Evolutionary conservation across 2,888 invertebrate genomes (phyloP), one percentile per base, ranked within the genome.

Genomic region (Hartigia nigra): DNA sequence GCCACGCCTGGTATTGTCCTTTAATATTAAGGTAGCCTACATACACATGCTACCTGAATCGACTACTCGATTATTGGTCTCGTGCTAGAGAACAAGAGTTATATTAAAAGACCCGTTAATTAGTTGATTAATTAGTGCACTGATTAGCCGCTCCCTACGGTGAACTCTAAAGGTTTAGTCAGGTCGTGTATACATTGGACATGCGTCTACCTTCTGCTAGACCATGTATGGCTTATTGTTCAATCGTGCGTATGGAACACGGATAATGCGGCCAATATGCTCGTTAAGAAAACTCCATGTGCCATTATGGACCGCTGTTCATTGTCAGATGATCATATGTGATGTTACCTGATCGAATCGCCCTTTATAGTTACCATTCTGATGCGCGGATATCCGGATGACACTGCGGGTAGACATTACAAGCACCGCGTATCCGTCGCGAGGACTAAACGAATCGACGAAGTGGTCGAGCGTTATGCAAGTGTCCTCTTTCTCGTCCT

Each of bases 401-500:
- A 23, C 23, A 23, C 14, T 55, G 55, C 55, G 55, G 23, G 23
- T 9, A 5, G 55, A 55, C 23, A 3, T 55, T 23, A 23, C 23
- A 9, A 55, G 55, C 55, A 55, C 23, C 23, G 55, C 55, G 55
- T 55, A 23, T 55, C 55, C 23, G 23, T 2, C 55, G 9, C 55
- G 55, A 55, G 55, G 9, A 55, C 55, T 55, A 23, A 55, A 55
- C 55, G 55, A 55, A 55, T 55, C 55, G 55, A 23, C 36, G 23
- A 75, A 75, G 32, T 35, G 37, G 12, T 34, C 31, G 34, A 34
- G 34, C 32, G 34, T 75, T 75, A 75, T 75, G 35, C 23, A 31
- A 34, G n/a, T 34, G 55, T n/a, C n/a, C n/a, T n/a, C n/a, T n/a
- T n/a, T n/a, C 55, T 32, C 34, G 23, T 78, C 83, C 84, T 81